These are phyloP conservation scores for Pomacea canaliculata DNA, from an alignment of 2,888 invertebrate genomes.

Conservation along the genomic window DNA sequence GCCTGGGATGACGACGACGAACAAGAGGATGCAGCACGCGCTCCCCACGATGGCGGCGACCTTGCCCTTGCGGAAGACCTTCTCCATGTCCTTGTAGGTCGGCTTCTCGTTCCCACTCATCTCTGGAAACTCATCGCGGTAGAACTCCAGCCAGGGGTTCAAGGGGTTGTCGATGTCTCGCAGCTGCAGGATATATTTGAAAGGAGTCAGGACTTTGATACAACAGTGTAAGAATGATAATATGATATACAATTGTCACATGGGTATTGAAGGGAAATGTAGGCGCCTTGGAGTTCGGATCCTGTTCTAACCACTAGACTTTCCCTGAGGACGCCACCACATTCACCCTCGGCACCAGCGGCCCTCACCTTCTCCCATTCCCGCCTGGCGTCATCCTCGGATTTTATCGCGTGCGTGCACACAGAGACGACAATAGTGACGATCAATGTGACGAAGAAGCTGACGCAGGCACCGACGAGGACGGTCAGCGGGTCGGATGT, in stretches of 20 bases:
- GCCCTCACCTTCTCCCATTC: constrained; percentile 51
- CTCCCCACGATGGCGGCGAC: constrained; percentile 47
- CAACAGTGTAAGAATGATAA: too few species aligned
- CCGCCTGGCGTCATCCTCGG: constrained; percentile 23
- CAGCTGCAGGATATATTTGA: constrained; percentile 22
- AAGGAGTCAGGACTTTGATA: too few species aligned
- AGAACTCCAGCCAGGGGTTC: constrained; percentile 50
- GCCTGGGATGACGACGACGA: constrained; percentile 47
- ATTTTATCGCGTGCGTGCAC: constrained; percentile 45
- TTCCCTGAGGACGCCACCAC: too few species aligned
- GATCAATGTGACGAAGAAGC: constrained; percentile 52
- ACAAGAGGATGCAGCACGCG: constrained; percentile 36
- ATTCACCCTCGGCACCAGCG: too few species aligned
- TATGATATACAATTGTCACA: too few species aligned
- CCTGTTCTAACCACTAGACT: too few species aligned
- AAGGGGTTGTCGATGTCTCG: constrained; percentile 58
- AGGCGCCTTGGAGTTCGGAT: too few species aligned
- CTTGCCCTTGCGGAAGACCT: constrained; percentile 43
- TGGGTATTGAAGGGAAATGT: too few species aligned
- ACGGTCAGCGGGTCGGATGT: constrained; percentile 56
- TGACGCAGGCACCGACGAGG: constrained; percentile 53
- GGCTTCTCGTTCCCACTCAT: constrained; percentile 43
- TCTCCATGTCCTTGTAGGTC: constrained; percentile 41
- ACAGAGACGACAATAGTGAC: constrained; percentile 50
- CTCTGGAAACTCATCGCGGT: constrained; percentile 49